phyloP scores from a whole-genome alignment of 1,140 invertebrate species.

The Sitobion miscanthi region DNA sequence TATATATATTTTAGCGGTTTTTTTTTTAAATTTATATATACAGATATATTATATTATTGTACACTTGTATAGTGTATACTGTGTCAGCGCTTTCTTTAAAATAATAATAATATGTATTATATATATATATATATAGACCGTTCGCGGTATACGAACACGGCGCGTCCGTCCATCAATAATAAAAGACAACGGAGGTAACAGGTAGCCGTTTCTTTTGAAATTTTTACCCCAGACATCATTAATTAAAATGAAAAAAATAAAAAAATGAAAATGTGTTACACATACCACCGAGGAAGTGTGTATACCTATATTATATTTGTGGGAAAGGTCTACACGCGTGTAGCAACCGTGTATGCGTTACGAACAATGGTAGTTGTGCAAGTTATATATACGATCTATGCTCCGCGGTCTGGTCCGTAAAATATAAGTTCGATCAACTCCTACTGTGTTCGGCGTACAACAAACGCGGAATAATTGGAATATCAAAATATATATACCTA shows the following conservation, averaged over 20 bases:
- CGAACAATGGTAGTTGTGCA: constrained; percentile 32
- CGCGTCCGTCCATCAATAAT: constrained; percentile 41
- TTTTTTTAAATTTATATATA: not conserved
- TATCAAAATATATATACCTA: not conserved
- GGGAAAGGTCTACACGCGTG: constrained; percentile 38
- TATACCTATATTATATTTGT: not conserved
- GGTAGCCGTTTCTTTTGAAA: constrained; percentile 50
- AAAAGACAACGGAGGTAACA: constrained; percentile 51
- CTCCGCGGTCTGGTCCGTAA: not conserved
- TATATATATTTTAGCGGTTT: not conserved
- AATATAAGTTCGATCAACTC: constrained; percentile 43
- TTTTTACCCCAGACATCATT: constrained; percentile 42
- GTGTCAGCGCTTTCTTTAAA: constrained; percentile 23
- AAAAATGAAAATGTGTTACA: constrained; percentile 10
- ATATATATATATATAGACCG: not conserved
- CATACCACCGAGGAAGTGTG: constrained; percentile 48
- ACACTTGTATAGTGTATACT: not conserved
- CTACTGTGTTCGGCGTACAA: constrained; percentile 48
- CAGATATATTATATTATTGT: not conserved
- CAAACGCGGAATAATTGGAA: constrained; percentile 45
- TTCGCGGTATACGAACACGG: constrained; percentile 8
- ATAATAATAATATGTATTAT: not conserved
- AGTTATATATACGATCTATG: not conserved
- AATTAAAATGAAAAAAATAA: constrained; percentile 44
- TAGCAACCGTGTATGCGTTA: not conserved